Percentiles rank a stretch among this genome's conserved stretches.
These are phyloP conservation scores for Pogona vitticeps DNA, from an alignment of 2,113 vertebrate species.

Conservation along the genomic window DNA sequence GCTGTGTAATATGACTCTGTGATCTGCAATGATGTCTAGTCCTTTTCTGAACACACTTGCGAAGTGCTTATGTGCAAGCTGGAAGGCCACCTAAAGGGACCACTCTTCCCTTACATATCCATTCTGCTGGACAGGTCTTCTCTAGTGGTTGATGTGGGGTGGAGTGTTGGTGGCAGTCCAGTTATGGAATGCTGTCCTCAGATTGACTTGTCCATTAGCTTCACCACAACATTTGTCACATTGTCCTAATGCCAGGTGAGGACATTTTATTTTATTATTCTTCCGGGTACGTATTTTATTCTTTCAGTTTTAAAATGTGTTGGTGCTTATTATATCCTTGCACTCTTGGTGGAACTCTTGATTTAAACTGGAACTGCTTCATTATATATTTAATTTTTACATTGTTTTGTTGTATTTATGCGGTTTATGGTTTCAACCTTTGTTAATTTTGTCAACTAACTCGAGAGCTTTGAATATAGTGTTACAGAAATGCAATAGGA, in stretches of 20 bases:
- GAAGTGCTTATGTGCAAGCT: background rate
- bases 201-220: background rate
- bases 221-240: background rate
- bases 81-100: background rate
- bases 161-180: background rate
- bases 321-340: background rate
- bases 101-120: background rate
- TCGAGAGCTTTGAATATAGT: background rate
- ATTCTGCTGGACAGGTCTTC: background rate
- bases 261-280: background rate
- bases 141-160: no score
- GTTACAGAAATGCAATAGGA: background rate
- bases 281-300: background rate
- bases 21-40: background rate
- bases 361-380: background rate
- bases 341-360: background rate
- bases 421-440: background rate
- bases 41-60: background rate
- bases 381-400: background rate
- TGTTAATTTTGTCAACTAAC: background rate
- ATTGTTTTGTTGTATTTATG: background rate
- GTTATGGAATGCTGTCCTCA: background rate
- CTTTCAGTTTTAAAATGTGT: background rate
- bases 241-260: background rate
- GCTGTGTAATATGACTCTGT: background rate